phyloP scores from a whole-genome alignment of 2,888 invertebrate genomes.

The Cetonia aurata region DNA sequence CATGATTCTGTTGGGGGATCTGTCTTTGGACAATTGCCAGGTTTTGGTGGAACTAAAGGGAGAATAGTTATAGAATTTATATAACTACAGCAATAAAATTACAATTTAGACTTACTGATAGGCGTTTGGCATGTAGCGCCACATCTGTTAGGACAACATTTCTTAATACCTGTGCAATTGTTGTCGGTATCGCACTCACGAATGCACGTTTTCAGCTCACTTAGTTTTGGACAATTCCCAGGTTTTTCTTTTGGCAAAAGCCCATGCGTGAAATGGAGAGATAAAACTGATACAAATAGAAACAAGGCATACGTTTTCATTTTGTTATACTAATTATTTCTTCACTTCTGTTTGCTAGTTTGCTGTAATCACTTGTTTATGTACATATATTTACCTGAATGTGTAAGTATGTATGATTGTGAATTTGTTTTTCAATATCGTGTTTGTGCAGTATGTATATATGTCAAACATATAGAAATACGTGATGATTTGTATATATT shows the following conservation, averaged over 20 bases:
- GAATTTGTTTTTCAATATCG: too few species aligned
- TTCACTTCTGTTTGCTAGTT: too few species aligned
- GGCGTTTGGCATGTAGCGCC: constrained; percentile 23
- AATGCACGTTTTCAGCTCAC: neutral
- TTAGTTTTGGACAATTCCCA: constrained; percentile 15
- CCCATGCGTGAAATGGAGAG: neutral
- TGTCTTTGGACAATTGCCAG: constrained; percentile 13
- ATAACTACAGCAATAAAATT: neutral
- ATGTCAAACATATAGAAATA: too few species aligned
- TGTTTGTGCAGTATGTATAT: too few species aligned
- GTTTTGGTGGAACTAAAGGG: constrained; percentile 3
- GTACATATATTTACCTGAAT: too few species aligned
- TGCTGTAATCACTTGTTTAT: too few species aligned
- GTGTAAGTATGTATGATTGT: too few species aligned
- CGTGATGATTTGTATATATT: too few species aligned
- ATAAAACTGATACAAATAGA: too few species aligned
- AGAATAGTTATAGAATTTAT: neutral
- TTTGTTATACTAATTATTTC: too few species aligned
- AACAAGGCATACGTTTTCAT: too few species aligned
- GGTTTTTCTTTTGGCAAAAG: neutral
- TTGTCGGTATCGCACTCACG: neutral
- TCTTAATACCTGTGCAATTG: constrained; percentile 11
- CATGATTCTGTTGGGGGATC: neutral
- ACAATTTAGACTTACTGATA: constrained; percentile 6
- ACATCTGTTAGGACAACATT: constrained; percentile 24